phyloP scores from a whole-genome alignment of 2,888 invertebrate species.

The Crioceris asparagi region DNA sequence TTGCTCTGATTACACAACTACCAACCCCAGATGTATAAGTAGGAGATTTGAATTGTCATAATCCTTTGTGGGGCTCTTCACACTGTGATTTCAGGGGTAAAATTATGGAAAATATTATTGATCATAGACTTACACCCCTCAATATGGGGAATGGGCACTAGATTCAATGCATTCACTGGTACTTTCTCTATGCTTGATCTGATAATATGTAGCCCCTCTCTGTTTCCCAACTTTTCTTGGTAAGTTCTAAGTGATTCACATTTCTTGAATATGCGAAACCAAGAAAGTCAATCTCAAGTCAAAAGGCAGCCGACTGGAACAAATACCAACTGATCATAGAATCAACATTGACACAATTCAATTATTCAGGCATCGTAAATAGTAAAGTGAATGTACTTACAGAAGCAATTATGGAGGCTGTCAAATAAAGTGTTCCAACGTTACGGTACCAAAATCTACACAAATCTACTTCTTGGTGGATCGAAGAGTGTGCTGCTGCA shows the following conservation, averaged over 20 bases:
- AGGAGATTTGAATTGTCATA: neutral
- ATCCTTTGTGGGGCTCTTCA: neutral
- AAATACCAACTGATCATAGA: neutral
- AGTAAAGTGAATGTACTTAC: no score
- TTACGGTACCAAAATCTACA: no score
- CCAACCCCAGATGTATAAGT: neutral
- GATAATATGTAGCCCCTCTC: neutral
- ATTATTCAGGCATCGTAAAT: no score
- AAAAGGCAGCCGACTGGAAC: no score
- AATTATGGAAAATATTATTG: neutral
- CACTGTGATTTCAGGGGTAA: neutral
- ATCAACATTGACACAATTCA: neutral
- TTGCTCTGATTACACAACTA: neutral
- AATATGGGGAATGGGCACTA: neutral
- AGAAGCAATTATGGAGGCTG: neutral
- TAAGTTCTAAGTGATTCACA: neutral
- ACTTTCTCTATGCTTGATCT: neutral
- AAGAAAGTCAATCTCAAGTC: no score
- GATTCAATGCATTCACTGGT: neutral
- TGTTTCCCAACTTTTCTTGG: neutral
- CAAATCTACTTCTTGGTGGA: neutral
- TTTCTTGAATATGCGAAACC: no score
- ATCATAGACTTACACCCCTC: neutral
- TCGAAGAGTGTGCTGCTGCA: neutral
- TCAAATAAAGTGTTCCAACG: no score